Conservation (phyloP, 2,113 vertebrate species). For the Emydura subglobosa region DNA sequence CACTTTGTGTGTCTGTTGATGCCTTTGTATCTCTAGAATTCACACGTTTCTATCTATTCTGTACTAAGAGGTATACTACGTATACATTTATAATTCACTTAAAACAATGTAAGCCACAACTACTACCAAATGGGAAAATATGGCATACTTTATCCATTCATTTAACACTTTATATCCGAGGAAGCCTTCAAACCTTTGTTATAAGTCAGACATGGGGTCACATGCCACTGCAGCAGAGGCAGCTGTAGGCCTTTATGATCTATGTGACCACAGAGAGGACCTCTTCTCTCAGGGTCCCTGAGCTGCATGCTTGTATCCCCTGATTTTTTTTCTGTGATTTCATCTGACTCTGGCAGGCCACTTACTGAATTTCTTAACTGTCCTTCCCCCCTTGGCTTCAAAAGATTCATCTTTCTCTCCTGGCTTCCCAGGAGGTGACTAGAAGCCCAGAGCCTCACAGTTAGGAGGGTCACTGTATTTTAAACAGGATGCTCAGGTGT, state of each 20-base stretch:
- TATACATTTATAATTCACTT: neutral
- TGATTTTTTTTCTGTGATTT: neutral
- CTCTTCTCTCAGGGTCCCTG: neutral
- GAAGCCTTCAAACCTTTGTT: neutral
- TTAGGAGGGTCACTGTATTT: neutral
- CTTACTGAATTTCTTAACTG: neutral
- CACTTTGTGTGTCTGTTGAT: neutral
- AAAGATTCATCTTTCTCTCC: neutral
- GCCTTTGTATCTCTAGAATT: neutral
- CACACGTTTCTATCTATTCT: neutral
- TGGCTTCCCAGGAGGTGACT: neutral
- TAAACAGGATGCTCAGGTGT: neutral
- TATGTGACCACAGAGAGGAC: neutral
- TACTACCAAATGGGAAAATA: neutral
- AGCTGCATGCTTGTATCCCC: neutral
- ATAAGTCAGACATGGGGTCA: neutral
- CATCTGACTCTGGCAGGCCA: neutral
- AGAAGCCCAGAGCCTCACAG: neutral
- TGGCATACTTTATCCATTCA: neutral
- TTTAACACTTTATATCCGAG: neutral
- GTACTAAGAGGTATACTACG: neutral
- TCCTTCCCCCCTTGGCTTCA: neutral
- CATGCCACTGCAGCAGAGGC: neutral
- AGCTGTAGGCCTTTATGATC: neutral
- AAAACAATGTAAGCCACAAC: neutral